Base-by-base conservation (phyloP, 2,888 invertebrate genomes). In the Ophion ellenae region DNA sequence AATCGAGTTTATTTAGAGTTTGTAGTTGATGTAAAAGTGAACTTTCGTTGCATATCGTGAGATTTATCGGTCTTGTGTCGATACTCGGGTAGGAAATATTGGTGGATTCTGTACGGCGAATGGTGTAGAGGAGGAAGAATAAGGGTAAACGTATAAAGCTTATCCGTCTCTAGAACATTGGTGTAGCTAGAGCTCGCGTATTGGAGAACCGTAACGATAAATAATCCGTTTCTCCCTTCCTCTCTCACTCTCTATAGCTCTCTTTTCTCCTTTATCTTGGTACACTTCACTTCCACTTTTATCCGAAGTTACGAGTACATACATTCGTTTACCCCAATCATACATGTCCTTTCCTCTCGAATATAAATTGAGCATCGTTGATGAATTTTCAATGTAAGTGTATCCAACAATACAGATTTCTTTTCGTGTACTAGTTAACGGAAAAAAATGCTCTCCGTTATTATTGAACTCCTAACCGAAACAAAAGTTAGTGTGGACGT, bases 101-200 rank as follows among this genome's bases (percentile, higher is more conserved):
- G 53, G 47, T 77, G 66, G 36, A 64, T 67, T 36, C 53, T 70
- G 57, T 66, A 67, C 40, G 64, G 20, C 32, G 47, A 70, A 73
- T 73, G 47, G 73, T 63, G 24, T 14, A 75, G 63, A 45, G 53
- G 53, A 67, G 73, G 67, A 11, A 78, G 69, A 74, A 74, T 66
- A 47, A 78, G 78, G 69, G 78, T 74, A 66, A 82, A 82, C 78
- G 85, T 74, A 63, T 74, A 74, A 85, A 85, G 81, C 74, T 85
- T 78, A 82, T 85, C 70, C 81, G 78, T 78, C 64, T 86, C 71
- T 80, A 11, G 74, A 47, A 86, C 80, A 85, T 85, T 79, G 61
- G 24, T 40, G 82, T 67, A 67, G 67, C 67, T 66, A 75, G 75
- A 64, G 75, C 80, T 79, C 79, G 45, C 28, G 75, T 70, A 64